These are phyloP conservation scores for Trachymyrmex cornetzi DNA, from an alignment of 1,140 invertebrate species.

Conservation along the genomic window DNA sequence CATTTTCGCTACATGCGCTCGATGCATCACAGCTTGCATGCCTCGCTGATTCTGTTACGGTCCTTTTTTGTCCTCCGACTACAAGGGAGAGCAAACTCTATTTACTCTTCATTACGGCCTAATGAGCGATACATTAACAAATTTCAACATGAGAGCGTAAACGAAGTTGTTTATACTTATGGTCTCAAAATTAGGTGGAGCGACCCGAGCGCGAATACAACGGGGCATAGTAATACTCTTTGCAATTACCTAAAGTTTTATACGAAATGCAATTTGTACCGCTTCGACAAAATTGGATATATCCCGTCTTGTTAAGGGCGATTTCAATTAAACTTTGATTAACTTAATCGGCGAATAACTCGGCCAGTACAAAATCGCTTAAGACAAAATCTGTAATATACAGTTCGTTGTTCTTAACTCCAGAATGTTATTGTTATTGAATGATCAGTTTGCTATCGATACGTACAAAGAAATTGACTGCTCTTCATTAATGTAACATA, in stretches of 20 bases:
- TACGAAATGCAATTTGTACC: background rate
- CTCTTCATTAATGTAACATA: no score
- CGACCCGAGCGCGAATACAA: background rate
- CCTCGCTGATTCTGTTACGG: constrained; percentile 61
- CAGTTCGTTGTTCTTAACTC: no score
- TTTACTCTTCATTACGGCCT: constrained; percentile 72
- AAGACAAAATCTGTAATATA: no score
- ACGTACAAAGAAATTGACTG: no score
- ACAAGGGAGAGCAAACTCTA: constrained; percentile 64
- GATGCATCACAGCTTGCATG: constrained; percentile 61
- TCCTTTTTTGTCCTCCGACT: constrained; percentile 53
- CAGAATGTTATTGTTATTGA: no score
- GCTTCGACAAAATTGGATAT: background rate
- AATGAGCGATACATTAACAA: constrained; percentile 70
- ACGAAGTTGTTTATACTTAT: constrained; percentile 49
- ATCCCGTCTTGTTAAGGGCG: background rate
- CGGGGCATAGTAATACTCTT: background rate
- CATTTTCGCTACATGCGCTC: constrained; percentile 31
- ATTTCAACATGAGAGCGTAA: constrained; percentile 48
- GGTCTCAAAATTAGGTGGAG: constrained; percentile 4
- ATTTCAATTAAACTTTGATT: no score
- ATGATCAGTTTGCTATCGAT: no score
- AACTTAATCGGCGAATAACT: no score
- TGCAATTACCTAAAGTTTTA: background rate
- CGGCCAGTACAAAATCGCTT: no score